phyloP scores from a whole-genome alignment of 2,113 vertebrate species.

The Xerus inauris region DNA sequence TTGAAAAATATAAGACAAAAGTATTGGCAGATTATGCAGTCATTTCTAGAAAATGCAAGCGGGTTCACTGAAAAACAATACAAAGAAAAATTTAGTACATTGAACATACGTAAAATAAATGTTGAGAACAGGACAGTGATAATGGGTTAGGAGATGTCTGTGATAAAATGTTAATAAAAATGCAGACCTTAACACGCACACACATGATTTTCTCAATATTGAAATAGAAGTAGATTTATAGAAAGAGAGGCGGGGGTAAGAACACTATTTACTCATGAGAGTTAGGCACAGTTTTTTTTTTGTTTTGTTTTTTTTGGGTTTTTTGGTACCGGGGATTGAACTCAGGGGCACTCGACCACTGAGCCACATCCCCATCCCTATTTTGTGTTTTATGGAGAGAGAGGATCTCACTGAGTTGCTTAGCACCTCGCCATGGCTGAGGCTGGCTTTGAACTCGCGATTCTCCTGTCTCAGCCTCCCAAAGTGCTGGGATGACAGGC shows the following conservation, averaged over 20 bases:
- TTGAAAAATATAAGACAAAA: neutral
- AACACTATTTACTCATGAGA: neutral
- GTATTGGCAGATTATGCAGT: neutral
- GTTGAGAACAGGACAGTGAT: neutral
- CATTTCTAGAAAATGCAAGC: slow-evolving; percentile 26
- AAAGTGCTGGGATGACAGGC: no score
- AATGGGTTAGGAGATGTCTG: neutral
- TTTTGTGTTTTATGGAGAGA: no score
- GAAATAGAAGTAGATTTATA: neutral
- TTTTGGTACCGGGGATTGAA: no score
- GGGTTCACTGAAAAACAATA: neutral
- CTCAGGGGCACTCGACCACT: no score
- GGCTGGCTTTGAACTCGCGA: no score
- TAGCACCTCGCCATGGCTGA: no score
- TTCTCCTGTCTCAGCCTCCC: no score
- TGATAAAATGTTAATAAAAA: neutral
- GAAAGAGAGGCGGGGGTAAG: neutral
- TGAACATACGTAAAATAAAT: neutral
- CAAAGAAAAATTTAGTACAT: slow-evolving; percentile 15
- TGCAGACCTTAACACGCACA: neutral
- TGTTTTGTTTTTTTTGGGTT: no score
- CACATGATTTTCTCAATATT: neutral
- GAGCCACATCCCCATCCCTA: no score
- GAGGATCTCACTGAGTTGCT: no score
- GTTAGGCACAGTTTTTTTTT: neutral